These are phyloP conservation scores for Branchipolynoe longqiensis DNA, from an alignment of 2,888 invertebrate genomes.

Conservation along the genomic window DNA sequence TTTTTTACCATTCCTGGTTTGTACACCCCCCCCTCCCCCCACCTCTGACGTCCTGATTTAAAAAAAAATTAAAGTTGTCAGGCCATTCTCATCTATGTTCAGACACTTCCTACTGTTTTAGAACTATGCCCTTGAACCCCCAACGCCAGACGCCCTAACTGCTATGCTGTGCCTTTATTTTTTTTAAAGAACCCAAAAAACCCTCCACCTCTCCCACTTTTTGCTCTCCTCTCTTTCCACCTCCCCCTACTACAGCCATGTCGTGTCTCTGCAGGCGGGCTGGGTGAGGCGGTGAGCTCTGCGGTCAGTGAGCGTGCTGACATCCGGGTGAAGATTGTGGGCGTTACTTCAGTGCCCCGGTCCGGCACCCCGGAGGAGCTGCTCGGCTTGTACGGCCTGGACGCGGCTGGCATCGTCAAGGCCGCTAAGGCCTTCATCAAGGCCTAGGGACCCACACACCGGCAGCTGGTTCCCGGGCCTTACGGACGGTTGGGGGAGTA, in stretches of 20 bases:
- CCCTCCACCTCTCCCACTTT: background rate
- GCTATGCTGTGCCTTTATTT: too few relatives aligned
- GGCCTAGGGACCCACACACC: conserved; percentile 33
- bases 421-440: conserved; percentile 83
- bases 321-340: conserved; percentile 89
- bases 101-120: too few relatives aligned
- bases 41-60: too few relatives aligned
- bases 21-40: too few relatives aligned
- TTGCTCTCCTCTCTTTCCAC: background rate
- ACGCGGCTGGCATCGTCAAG: conserved; percentile 88
- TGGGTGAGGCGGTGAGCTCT: conserved; percentile 96
- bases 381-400: conserved; percentile 94
- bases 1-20: too few relatives aligned
- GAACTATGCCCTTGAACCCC: too few relatives aligned
- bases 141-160: too few relatives aligned
- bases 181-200: background rate
- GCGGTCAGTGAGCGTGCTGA: conserved; percentile 89
- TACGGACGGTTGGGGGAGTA: too few relatives aligned
- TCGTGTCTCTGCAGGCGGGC: conserved; percentile 89
- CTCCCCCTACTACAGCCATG: too few relatives aligned
- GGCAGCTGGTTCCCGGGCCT: too few relatives aligned
- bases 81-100: too few relatives aligned
- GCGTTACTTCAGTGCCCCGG: conserved; percentile 91
- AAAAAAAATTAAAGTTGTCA: too few relatives aligned
- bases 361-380: conserved; percentile 94